Evolutionary conservation across 2,888 invertebrate species (phyloP).

Genomic region (Heteropelma amictum): DNA sequence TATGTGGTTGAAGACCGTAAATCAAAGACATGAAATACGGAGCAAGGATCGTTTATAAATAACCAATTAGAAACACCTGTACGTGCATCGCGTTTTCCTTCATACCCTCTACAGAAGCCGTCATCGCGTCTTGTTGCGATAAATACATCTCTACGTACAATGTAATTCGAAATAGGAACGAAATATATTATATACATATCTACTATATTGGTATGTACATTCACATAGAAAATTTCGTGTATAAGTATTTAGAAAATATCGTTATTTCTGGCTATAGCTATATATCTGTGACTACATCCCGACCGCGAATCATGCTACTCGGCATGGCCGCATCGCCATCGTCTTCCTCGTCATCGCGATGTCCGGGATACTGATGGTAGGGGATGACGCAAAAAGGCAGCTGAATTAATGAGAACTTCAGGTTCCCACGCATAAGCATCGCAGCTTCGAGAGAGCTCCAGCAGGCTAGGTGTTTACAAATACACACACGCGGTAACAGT

Average conservation of each 20-base stretch:
- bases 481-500: background rate
- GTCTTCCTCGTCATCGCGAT: conserved; percentile 54
- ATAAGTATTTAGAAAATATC: conserved; percentile 1
- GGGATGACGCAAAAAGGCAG: conserved; percentile 68
- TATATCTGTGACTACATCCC: conserved; percentile 61
- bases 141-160: conserved; percentile 10
- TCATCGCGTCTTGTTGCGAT: conserved; percentile 24
- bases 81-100: conserved; percentile 54
- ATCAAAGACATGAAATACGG: conserved; percentile 58
- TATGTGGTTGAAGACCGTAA: conserved; percentile 57
- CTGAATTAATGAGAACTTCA: conserved; percentile 73
- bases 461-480: conserved; percentile 8
- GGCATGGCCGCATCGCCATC: conserved; percentile 50
- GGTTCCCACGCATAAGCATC: conserved; percentile 73
- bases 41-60: conserved; percentile 74
- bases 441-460: conserved; percentile 8
- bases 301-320: conserved; percentile 67
- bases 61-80: conserved; percentile 77
- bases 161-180: no score
- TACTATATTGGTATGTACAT: background rate
- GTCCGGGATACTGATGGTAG: conserved; percentile 46
- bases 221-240: background rate
- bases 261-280: conserved; percentile 22
- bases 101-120: conserved; percentile 42
- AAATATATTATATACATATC: conserved; percentile 4